These are phyloP conservation scores for Alligator sinensis DNA, from an alignment of 2,113 vertebrate species.

Conservation along the genomic window DNA sequence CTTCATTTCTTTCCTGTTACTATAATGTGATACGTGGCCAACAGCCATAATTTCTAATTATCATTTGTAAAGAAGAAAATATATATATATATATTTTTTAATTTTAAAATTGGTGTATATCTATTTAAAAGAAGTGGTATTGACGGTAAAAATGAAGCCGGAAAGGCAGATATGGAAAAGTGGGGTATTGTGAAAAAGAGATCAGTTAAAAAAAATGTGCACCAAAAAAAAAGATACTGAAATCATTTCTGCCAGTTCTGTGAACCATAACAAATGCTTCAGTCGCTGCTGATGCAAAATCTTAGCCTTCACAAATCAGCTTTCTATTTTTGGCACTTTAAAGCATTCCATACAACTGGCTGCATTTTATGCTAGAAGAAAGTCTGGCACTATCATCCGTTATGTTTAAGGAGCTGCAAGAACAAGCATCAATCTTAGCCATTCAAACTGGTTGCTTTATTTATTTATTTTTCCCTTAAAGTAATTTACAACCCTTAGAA, in stretches of 20 bases:
- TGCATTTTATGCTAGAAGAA: slow-evolving; percentile 52
- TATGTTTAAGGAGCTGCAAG: slow-evolving; percentile 32
- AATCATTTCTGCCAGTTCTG: slow-evolving; percentile 51
- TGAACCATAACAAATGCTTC: slow-evolving; percentile 68
- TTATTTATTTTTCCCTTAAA: background rate
- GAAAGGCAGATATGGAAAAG: background rate
- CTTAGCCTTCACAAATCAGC: slow-evolving; percentile 60
- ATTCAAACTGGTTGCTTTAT: background rate
- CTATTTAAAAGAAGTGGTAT: background rate
- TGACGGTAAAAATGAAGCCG: background rate
- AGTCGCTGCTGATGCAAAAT: slow-evolving; percentile 67
- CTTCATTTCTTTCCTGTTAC: background rate
- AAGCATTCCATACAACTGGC: slow-evolving; percentile 68
- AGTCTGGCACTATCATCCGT: slow-evolving; percentile 52
- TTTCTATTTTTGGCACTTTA: slow-evolving; percentile 76
- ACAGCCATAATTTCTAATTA: background rate
- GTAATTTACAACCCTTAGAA: slow-evolving; percentile 6
- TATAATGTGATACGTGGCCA: background rate
- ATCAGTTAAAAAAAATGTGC: background rate
- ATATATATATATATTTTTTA: background rate
- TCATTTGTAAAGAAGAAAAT: background rate
- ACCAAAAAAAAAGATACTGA: slow-evolving; percentile 38
- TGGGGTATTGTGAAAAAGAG: background rate
- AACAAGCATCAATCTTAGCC: background rate
- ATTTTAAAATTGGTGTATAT: background rate